Conservation (phyloP, 92 coral and sea anemone species). For the Umimayanthus chanpuru region DNA sequence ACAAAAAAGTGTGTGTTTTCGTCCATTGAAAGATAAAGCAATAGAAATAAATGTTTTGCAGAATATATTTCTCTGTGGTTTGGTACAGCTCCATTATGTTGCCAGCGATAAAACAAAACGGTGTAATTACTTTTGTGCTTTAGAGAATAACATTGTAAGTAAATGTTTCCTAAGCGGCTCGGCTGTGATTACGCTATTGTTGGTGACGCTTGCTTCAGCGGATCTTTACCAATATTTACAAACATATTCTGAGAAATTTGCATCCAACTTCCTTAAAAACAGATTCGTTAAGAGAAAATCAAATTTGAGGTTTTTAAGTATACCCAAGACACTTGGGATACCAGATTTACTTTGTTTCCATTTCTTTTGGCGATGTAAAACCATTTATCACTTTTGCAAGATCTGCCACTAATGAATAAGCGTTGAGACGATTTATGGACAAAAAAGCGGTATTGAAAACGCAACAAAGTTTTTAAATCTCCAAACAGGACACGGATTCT, state of each 20-base stretch:
- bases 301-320: not conserved
- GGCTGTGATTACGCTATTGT: slow-evolving; percentile 34
- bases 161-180: slow-evolving; percentile 28
- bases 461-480: not conserved
- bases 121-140: slow-evolving; percentile 23
- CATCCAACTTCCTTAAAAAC: slow-evolving; percentile 9
- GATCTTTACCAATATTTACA: slow-evolving; percentile 33
- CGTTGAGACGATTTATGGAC: slow-evolving; percentile 12
- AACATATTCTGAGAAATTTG: slow-evolving; percentile 6
- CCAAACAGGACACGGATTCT: not conserved
- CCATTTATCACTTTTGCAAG: not conserved
- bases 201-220: not conserved
- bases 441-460: not conserved
- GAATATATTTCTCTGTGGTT: not conserved
- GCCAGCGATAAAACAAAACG: slow-evolving; percentile 11
- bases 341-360: not conserved
- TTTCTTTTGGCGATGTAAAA: not conserved
- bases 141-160: slow-evolving; percentile 28
- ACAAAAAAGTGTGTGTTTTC: not conserved
- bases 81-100: slow-evolving; percentile 4
- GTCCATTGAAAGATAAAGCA: not conserved
- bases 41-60: not conserved
- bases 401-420: not conserved
- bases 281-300: slow-evolving; percentile 9
- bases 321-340: not conserved